These are phyloP conservation scores for Psephotus haematonotus DNA, from an alignment of 2,113 vertebrate genomes.

Conservation along the genomic window DNA sequence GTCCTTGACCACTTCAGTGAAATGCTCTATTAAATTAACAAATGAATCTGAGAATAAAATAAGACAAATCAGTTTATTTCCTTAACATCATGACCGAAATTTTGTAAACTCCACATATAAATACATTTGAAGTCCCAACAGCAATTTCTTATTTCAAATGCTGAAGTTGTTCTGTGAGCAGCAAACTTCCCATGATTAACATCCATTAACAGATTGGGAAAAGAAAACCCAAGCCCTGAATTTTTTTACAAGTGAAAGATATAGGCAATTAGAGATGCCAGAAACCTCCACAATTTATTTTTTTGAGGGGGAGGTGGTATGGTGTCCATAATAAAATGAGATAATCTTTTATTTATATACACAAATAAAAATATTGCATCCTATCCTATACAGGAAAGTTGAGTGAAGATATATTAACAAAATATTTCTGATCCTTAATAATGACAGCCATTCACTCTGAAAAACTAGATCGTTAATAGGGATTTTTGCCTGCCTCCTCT, in stretches of 20 bases:
- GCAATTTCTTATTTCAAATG: background rate
- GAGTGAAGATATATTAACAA: background rate
- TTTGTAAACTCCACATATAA: background rate
- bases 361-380: background rate
- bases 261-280: background rate
- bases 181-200: background rate
- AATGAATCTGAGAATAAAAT: background rate
- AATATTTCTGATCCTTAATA: background rate
- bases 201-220: background rate
- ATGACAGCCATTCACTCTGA: background rate
- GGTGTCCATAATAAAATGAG: background rate
- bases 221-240: accelerated
- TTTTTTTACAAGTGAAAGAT: background rate
- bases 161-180: background rate
- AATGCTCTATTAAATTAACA: background rate
- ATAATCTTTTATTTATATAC: background rate
- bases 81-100: background rate
- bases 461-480: background rate
- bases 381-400: background rate
- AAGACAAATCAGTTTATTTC: background rate
- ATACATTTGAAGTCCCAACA: background rate
- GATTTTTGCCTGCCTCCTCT: background rate
- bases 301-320: no score
- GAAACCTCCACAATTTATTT: background rate
- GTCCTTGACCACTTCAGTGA: background rate